phyloP scores from a whole-genome alignment of 2,888 invertebrate species.

The Phorcus lineatus region DNA sequence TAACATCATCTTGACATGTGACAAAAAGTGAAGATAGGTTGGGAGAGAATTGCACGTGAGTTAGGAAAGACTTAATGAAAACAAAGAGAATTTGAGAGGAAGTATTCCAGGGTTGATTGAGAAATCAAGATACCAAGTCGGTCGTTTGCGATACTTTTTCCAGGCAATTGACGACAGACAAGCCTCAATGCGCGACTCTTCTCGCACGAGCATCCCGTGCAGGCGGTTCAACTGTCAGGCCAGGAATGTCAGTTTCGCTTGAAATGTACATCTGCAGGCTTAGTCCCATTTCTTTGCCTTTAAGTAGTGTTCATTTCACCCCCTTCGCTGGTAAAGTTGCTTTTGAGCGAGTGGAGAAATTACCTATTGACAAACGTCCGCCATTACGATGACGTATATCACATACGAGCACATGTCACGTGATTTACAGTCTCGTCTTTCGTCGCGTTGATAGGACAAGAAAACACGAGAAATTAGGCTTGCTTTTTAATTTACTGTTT shows the following conservation, averaged over 20 bases:
- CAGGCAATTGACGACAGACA: conserved; percentile 6
- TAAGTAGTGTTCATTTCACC: conserved; percentile 20
- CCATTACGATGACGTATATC: conserved; percentile 21
- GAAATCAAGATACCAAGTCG: not conserved
- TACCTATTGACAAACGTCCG: not conserved
- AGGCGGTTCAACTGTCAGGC: conserved; percentile 4
- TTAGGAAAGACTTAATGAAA: not conserved
- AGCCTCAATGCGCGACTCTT: not conserved
- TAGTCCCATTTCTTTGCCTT: not conserved
- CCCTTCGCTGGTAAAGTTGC: conserved; percentile 19
- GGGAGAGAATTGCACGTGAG: not conserved
- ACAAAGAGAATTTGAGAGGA: not conserved
- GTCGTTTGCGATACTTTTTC: conserved; percentile 1
- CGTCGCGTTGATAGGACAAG: not conserved
- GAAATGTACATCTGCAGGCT: conserved; percentile 19
- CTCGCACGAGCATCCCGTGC: not conserved
- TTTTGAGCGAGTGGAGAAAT: conserved; percentile 9
- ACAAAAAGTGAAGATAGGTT: too few species aligned
- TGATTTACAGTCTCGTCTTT: conserved; percentile 13
- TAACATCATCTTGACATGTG: too few species aligned
- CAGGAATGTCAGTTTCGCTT: not conserved
- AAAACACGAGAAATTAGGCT: conserved; percentile 6
- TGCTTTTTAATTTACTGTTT: not conserved
- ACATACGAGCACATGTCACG: conserved; percentile 8
- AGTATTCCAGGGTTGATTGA: conserved; percentile 1